Evolutionary conservation across 2,888 invertebrate genomes (phyloP), one percentile per base, ranked within the genome.

Genomic region (Dryobota labecula): DNA sequence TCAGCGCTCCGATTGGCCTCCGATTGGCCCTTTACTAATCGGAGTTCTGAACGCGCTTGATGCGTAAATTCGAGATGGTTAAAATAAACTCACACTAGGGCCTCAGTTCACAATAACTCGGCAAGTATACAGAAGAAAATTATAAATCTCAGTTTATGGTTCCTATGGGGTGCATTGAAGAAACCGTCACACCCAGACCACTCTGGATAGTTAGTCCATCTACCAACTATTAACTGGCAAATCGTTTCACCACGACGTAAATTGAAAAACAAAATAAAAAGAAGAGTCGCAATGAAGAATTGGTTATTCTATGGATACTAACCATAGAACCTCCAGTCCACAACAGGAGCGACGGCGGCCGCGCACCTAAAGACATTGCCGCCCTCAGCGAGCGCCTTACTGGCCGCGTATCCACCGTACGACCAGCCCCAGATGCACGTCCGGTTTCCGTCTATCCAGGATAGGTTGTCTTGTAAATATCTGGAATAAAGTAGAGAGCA

Each of bases 391-490:
- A 99, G 95, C 3, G 98, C 98, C 96, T 99, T 97, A 7, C 98
- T 98, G 1, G 99, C 97, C 0, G 98, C 98, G 93, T 98, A 99
- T 2, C 99, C 99, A 20, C 99, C 99, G 93, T 99, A 99, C 86
- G 99, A 99, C 99, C 99, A 99, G 68, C 99, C 99, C 99, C 99
- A 99, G 88, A 99, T 99, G 60, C 98, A 99, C 0, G 98, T 98
- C 85, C 98, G 97, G 64, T 97, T 96, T 5, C 96, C 93, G 94
- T 99, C 99, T 74, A 99, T 97, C 94, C 97, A 99, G 1, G 96
- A 91, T 24, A 97, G 94, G 64, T 95, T 96, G 62, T 97, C 91
- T 85, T 98, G 98, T 6, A 97, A 95, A 87, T 97, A 95, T 87
- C 97, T 98, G 90, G 1, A 75, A 70, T n/a, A 9, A 57, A 30